Evolutionary conservation across 2,797 vertebrate species (phyloP).

Genomic region (Phoxinus dragarum): DNA sequence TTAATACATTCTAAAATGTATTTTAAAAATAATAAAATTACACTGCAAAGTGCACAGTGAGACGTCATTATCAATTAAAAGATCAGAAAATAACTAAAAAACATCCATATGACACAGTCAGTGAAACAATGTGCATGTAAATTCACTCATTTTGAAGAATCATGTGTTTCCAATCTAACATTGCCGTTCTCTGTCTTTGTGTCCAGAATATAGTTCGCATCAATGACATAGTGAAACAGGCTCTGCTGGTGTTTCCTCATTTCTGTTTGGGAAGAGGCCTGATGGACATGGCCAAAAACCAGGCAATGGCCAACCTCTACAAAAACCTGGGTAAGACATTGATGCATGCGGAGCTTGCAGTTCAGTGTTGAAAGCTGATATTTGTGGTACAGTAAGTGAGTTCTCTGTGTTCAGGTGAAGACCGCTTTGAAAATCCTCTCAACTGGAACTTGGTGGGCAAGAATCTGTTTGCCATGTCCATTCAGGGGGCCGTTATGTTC

Average conservation of each 20-base stretch:
- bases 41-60: background rate
- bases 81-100: background rate
- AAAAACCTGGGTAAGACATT: slow-evolving; percentile 86
- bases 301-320: slow-evolving; percentile 90
- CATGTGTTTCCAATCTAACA: background rate
- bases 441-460: slow-evolving; percentile 94
- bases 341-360: too few species aligned
- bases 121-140: slow-evolving; percentile 5
- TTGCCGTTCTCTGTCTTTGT: background rate
- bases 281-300: slow-evolving; percentile 98
- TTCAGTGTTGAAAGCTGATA: background rate
- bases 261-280: slow-evolving; percentile 96
- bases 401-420: slow-evolving; percentile 81
- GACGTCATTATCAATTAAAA: background rate
- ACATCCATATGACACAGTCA: background rate
- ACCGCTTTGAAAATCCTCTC: slow-evolving; percentile 90
- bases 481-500: slow-evolving; percentile 92
- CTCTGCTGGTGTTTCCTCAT: slow-evolving; percentile 94
- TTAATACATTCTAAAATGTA: background rate
- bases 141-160: background rate
- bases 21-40: background rate
- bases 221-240: slow-evolving; percentile 94
- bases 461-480: slow-evolving; percentile 93
- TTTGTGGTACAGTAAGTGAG: background rate
- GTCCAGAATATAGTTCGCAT: slow-evolving; percentile 85